Conservation (phyloP, 2,888 invertebrate species). For the Drosophila histrio region DNA sequence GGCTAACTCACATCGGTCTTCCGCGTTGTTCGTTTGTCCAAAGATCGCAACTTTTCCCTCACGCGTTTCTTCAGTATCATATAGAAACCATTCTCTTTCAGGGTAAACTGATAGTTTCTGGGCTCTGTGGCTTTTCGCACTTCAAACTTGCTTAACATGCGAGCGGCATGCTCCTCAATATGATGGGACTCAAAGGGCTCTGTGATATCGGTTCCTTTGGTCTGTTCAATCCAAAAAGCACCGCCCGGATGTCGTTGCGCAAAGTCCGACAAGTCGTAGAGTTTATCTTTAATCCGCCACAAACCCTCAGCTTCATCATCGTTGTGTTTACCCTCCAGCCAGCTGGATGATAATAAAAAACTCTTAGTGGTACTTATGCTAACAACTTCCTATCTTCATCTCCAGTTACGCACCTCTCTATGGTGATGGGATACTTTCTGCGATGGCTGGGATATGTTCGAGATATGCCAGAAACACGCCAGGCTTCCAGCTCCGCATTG, state of each 20-base stretch:
- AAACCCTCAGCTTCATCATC: slow-evolving; percentile 90
- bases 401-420: slow-evolving; percentile 68
- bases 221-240: slow-evolving; percentile 88
- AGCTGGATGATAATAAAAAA: slow-evolving; percentile 78
- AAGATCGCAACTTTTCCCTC: slow-evolving; percentile 85
- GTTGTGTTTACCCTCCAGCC: slow-evolving; percentile 87
- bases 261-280: slow-evolving; percentile 94
- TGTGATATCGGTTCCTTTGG: slow-evolving; percentile 91
- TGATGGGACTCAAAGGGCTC: slow-evolving; percentile 92
- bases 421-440: slow-evolving; percentile 47
- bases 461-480: slow-evolving; percentile 79
- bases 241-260: slow-evolving; percentile 93
- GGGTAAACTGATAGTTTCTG: slow-evolving; percentile 89
- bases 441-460: slow-evolving; percentile 81
- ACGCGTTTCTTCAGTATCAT: slow-evolving; percentile 87
- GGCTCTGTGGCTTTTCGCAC: slow-evolving; percentile 86
- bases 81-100: slow-evolving; percentile 90
- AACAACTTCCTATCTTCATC: neutral
- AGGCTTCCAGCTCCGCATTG: slow-evolving; percentile 51
- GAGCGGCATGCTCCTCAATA: slow-evolving; percentile 86
- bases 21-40: slow-evolving; percentile 83
- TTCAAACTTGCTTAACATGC: slow-evolving; percentile 87
- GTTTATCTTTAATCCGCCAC: slow-evolving; percentile 90
- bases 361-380: neutral
- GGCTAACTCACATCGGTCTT: slow-evolving; percentile 72